A percentile compares a stretch with the other conserved stretches of the same genome.
Evolutionary conservation across 2,888 invertebrate species (phyloP).

Genomic region (Cloeon dipterum): DNA sequence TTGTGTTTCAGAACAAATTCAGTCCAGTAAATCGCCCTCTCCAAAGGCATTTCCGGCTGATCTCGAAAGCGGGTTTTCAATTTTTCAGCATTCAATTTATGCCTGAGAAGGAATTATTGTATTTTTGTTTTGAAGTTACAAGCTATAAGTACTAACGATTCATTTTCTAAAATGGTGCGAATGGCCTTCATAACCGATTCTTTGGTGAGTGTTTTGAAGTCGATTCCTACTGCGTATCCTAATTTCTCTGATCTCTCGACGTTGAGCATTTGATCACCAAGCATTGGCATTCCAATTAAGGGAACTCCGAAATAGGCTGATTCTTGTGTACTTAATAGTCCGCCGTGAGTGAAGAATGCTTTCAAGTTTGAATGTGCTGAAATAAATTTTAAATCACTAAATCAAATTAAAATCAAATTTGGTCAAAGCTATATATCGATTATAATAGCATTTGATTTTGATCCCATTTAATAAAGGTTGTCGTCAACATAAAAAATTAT

Average conservation of each 20-base stretch:
- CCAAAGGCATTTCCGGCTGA: constrained; percentile 12
- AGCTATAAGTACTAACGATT: too few relatives aligned
- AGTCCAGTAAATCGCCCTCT: constrained; percentile 15
- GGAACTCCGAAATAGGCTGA: constrained; percentile 24
- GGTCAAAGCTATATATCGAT: too few relatives aligned
- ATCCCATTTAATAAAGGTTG: too few relatives aligned
- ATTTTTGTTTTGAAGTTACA: too few relatives aligned
- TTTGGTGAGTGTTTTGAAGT: not conserved
- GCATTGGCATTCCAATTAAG: constrained; percentile 25
- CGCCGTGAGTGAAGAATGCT: constrained; percentile 32
- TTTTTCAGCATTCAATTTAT: too few relatives aligned
- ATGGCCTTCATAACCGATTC: constrained; percentile 1
- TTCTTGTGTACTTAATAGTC: constrained; percentile 29
- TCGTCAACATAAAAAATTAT: too few relatives aligned
- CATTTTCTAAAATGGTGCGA: too few relatives aligned
- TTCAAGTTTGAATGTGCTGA: constrained; percentile 28
- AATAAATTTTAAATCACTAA: too few relatives aligned
- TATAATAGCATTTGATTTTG: too few relatives aligned
- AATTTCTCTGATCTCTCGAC: constrained; percentile 24
- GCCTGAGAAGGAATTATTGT: too few relatives aligned
- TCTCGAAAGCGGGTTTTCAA: too few relatives aligned
- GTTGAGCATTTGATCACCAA: constrained; percentile 28
- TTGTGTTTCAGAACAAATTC: constrained; percentile 16
- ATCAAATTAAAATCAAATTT: too few relatives aligned
- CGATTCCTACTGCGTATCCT: constrained; percentile 22